A percentile compares a stretch with the other conserved stretches of the same genome.
These are phyloP conservation scores for Glomeris maerens DNA, from an alignment of 1,140 invertebrate genomes.

Conservation along the genomic window DNA sequence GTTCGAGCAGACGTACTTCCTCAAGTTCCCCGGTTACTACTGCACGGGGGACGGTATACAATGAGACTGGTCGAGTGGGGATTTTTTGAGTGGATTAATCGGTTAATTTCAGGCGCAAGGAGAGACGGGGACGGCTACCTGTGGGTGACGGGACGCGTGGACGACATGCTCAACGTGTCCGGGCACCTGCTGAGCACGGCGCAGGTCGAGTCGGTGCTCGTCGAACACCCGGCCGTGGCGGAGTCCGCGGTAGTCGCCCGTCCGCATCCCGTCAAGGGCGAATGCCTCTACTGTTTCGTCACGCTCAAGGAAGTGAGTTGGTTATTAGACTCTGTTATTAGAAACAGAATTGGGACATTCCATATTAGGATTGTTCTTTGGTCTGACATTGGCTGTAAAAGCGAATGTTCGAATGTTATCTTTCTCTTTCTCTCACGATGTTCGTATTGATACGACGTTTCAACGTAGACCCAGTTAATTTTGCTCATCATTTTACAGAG, in stretches of 20 bases:
- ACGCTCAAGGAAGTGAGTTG: conserved; percentile 56
- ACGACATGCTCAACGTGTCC: conserved; percentile 96
- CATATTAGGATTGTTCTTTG: background rate
- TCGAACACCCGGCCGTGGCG: conserved; percentile 63
- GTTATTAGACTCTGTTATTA: background rate
- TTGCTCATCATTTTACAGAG: conserved; percentile 25
- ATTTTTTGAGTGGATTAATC: conserved; percentile 10
- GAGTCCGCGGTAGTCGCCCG: conserved; percentile 91
- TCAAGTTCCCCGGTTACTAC: conserved; percentile 89
- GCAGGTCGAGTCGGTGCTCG: conserved; percentile 76
- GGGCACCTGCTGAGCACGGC: conserved; percentile 95
- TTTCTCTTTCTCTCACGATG: too few species aligned
- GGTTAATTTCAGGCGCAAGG: conserved; percentile 51
- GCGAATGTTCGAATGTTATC: too few species aligned
- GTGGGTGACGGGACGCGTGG: conserved; percentile 92
- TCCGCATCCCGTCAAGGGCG: conserved; percentile 85
- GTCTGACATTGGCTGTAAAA: too few species aligned
- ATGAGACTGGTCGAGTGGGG: background rate
- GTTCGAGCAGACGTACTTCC: conserved; percentile 89
- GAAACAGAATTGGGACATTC: background rate
- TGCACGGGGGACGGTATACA: conserved; percentile 86
- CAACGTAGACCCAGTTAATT: conserved; percentile 1
- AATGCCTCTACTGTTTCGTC: conserved; percentile 92
- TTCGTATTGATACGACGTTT: conserved; percentile 2
- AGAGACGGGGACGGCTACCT: conserved; percentile 87